Base-by-base conservation (phyloP, 1,140 invertebrate genomes). In the Probaryconus sp. region DNA sequence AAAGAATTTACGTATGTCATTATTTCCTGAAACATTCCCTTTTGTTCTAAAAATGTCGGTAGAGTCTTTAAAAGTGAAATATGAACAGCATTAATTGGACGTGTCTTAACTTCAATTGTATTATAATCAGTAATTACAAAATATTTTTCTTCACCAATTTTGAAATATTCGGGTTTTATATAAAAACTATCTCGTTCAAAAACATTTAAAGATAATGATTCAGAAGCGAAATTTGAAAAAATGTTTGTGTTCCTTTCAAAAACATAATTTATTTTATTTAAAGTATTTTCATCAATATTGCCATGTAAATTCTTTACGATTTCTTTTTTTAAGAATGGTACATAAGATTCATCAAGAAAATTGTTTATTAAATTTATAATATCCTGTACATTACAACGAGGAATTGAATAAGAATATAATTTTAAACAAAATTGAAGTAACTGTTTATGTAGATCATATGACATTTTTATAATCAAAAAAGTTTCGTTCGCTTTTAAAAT, bases 1-100 rank as follows among this genome's bases (percentile, higher is more conserved):
- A 70, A 26, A n/a, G 10, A 10, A 0, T 56, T 10, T 3, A 31
- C 18, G 28, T 63, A 56, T 2, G 33, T 26, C 16, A 31, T 50
- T n/a, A 72, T 60, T 43, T 51, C 35, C 0, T 65, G 5, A 20
- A 64, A 51, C 20, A 65, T 31, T 17, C 51, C 60, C 1, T 60
- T 31, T 7, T 10, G 13, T 71, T 71, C 48, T 21, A 71, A 63
- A 55, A 53, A 53, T n/a, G 13, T 28, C 56, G 55, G 20, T 48
- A 61, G 51, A 5, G 51, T 43, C 4, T 26, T 2, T 28, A n/a
- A 6, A 31, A 65, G 21, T 18, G 51, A 28, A 24, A 69, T 35
- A 43, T 69, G 64, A 42, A 50, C 47, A 5, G 35, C 53, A 35
- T 17, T 33, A 3, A 60, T 11, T 16, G 64, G 7, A 16, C 53